Base-by-base conservation (phyloP, 2,797 vertebrate species). In the Serranus cabrilla region DNA sequence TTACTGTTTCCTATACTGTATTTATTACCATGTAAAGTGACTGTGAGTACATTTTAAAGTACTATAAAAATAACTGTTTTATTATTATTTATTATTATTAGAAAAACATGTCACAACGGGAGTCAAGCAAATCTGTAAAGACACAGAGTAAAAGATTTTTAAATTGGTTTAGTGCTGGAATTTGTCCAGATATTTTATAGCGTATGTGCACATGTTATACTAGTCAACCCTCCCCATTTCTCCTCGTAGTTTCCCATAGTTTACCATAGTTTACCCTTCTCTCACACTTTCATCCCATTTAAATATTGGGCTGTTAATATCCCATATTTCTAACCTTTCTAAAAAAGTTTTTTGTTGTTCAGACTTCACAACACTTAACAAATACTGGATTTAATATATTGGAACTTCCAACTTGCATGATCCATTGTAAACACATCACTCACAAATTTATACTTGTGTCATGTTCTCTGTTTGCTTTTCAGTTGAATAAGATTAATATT, bases 401-500 rank as follows among this genome's bases (percentile, higher is more conserved):
- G 34, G 34, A 63, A 75, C 46, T 58, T 74, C n/a, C 10, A 56
- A 34, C 59, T 72, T 88, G 88, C 91, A 92, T 90, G 90, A 72
- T 63, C 13, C 54, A 69, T 63, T 70, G 81, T 73, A 58, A 85
- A 82, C 63, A n/a, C 17, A 39, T 77, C 47, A 50, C 63, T 47
- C 68, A 72, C 60, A 71, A 42, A 55, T 81, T 83, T 79, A 23
- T 89, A 62, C 63, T 71, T 59, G n/a, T n/a, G 57, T 88, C 49
- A 64, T 60, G 59, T 72, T 81, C 21, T 42, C 25, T 45, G 42
- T 68, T 74, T 21, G 47, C 59, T 84, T 80, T 81, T n/a, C 70
- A 84, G 82, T 86, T 91, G 51, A 88, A 79, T 58, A 74, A 89
- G 85, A 92, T 80, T 34, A 91, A 92, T 92, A 92, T 93, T 94